Evolutionary conservation across 2,113 vertebrate genomes (phyloP), one percentile per base, ranked within the genome.

Genomic region (Rhodinocichla rosea): DNA sequence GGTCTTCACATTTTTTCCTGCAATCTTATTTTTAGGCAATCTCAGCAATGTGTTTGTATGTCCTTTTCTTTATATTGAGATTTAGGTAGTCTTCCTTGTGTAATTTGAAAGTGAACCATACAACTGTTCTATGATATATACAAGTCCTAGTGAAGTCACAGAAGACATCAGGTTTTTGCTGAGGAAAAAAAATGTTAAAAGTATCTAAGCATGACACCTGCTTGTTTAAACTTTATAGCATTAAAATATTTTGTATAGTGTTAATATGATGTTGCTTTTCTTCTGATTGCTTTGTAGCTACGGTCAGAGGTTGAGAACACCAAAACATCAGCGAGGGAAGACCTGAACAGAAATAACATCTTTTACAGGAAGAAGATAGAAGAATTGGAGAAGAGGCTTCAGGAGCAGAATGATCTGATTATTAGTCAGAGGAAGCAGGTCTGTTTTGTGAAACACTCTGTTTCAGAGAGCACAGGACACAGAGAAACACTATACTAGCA

Each of bases 361-460:
- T 98, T 98, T 91, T 98, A 98, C 85, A 97, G 98, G 92, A 97
- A 95, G 69, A 98, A 93, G 53, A 97, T 98, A 89, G 98, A 99
- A 94, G 98, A 99, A 86, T 67, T 99, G 83, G 96, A 86, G 17
- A 97, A 97, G 93, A 98, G 87, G 63, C 96, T 99, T 84, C 98
- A 98, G 96, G 98, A 99, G 86, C 98, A 98, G 96, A 98, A 98
- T 21, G 97, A 98, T 45, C 96, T 98, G 65, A 98, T 99, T 92
- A 73, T 78, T 82, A 93, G 73, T 30, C 98, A 99, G 95, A 97
- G 95, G 80, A 97, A 98, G 35, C 98, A 99, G 99, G 99, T 99
- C 77, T 85, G 96, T 87, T 71, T 60, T 70, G 28, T 28, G 26
- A 18, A 52, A 22, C 5, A 7, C 13, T 60, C 13, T 22, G 13